These are phyloP conservation scores for Batillaria attramentaria DNA, from an alignment of 1,140 invertebrate genomes.

Conservation along the genomic window DNA sequence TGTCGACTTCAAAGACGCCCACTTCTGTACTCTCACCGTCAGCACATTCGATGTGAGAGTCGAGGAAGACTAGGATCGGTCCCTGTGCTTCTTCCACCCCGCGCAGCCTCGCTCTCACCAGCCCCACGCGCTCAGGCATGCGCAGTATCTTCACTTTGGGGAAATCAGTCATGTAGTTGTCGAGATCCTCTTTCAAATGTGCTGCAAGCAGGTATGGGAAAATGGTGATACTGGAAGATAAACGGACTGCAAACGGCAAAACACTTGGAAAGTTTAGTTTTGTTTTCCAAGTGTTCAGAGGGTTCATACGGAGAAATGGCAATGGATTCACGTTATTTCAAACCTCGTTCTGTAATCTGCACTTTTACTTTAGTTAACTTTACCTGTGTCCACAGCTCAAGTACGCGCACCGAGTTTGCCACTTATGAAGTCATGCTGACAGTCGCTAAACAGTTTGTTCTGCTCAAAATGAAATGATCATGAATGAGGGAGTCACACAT, in stretches of 20 bases:
- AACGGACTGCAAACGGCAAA: no score
- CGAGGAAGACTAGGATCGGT: constrained; percentile 93
- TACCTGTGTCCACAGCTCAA: no score
- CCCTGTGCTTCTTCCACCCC: constrained; percentile 88
- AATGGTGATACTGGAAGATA: background rate
- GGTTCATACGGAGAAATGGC: background rate
- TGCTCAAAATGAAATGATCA: no score
- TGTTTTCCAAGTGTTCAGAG: background rate
- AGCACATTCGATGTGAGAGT: constrained; percentile 98
- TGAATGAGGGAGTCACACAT: no score
- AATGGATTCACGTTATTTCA: no score
- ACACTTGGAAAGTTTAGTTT: background rate
- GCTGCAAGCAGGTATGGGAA: constrained; percentile 74
- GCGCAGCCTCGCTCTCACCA: constrained; percentile 91
- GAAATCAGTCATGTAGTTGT: constrained; percentile 90
- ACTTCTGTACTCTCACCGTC: constrained; percentile 73
- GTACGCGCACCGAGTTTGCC: no score
- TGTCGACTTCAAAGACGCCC: no score
- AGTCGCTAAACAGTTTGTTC: no score
- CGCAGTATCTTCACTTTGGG: constrained; percentile 82
- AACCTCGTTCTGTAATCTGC: no score
- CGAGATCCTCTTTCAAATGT: constrained; percentile 90
- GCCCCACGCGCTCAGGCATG: constrained; percentile 82
- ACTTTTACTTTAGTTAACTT: no score
- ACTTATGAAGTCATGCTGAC: no score